Conservation (phyloP, 2,113 vertebrate genomes). For the Hypanus sabinus region DNA sequence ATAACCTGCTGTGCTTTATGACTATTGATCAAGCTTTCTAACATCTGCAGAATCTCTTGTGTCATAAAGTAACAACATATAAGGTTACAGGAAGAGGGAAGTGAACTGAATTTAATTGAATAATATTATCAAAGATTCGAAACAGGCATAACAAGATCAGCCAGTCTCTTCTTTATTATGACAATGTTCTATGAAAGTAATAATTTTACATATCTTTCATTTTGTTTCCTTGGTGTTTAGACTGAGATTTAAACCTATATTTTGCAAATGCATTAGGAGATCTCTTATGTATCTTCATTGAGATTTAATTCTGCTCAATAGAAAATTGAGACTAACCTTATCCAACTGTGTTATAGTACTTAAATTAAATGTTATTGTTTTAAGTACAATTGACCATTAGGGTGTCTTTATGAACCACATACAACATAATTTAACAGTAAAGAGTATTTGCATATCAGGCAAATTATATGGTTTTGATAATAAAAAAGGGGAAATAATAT, state of each 20-base stretch:
- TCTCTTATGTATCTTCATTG: not conserved
- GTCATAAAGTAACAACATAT: not conserved
- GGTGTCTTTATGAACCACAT: not conserved
- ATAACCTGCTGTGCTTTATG: no score
- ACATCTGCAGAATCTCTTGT: no score
- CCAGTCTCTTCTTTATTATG: not conserved
- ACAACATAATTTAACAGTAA: not conserved
- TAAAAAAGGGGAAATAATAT: not conserved
- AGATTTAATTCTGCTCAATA: not conserved
- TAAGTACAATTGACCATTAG: conserved; percentile 15
- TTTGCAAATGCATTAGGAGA: not conserved
- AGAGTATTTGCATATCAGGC: not conserved
- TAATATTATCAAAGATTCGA: not conserved
- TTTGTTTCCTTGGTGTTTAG: not conserved
- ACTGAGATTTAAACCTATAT: not conserved
- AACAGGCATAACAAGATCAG: not conserved
- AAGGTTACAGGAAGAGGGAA: not conserved
- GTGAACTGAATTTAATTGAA: not conserved
- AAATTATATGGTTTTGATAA: not conserved
- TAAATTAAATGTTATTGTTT: conserved; percentile 20
- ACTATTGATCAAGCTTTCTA: no score
- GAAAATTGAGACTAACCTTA: not conserved
- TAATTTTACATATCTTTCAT: not conserved
- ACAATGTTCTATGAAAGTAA: not conserved
- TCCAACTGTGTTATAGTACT: not conserved